Evolutionary conservation across 2,113 vertebrate species (phyloP).

Genomic region (Microcebus griseorufus): DNA sequence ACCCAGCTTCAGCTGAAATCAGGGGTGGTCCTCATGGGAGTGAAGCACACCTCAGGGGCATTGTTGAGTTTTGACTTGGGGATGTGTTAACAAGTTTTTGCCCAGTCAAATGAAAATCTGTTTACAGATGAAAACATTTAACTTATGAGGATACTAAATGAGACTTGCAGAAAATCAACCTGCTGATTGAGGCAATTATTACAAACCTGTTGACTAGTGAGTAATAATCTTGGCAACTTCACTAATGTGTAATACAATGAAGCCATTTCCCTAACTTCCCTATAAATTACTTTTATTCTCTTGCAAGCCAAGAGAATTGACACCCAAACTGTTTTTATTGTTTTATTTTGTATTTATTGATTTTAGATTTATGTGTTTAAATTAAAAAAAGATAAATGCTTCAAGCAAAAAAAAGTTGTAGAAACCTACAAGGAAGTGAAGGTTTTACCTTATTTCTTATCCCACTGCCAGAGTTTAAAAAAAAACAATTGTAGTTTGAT

Average conservation of each 20-base stretch:
- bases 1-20: neutral
- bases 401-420: neutral
- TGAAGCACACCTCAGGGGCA: neutral
- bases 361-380: constrained; percentile 12
- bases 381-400: neutral
- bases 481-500: neutral
- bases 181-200: constrained; percentile 13
- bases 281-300: neutral
- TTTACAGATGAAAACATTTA: constrained; percentile 41
- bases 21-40: neutral
- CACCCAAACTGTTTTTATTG: neutral
- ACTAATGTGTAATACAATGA: neutral
- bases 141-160: constrained; percentile 29
- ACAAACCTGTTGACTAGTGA: neutral
- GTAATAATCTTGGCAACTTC: neutral
- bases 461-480: neutral
- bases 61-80: neutral
- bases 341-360: neutral
- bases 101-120: neutral
- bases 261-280: neutral
- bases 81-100: neutral
- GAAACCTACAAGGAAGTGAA: neutral
- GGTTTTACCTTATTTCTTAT: neutral
- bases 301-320: neutral
- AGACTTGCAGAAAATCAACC: constrained; percentile 23